Evolutionary conservation across 2,113 vertebrate genomes (phyloP).

Genomic region (Notothenia rossii): DNA sequence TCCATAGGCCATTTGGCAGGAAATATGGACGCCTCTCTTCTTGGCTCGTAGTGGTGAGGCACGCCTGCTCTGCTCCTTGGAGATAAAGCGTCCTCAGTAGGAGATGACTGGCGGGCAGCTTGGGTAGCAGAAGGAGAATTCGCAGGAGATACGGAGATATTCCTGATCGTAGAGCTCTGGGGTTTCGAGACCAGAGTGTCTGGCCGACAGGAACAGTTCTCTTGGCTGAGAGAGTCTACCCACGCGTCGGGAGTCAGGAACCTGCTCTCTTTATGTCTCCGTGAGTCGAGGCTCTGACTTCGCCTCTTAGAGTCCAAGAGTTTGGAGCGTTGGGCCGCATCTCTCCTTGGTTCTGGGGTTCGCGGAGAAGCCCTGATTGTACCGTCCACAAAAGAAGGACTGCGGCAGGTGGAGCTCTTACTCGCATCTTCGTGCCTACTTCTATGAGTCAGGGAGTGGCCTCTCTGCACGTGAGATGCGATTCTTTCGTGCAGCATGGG

Average conservation of each 20-base stretch:
- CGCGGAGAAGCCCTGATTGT: slow-evolving; percentile 15
- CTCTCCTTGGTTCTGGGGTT: slow-evolving; percentile 39
- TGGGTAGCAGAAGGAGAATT: slow-evolving; percentile 23
- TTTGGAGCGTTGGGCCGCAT: slow-evolving; percentile 40
- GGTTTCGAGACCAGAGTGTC: slow-evolving; percentile 34
- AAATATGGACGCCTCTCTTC: slow-evolving; percentile 19
- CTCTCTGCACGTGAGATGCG: slow-evolving; percentile 62
- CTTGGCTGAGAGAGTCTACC: slow-evolving; percentile 80
- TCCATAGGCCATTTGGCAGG: slow-evolving; percentile 42
- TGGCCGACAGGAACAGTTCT: slow-evolving; percentile 58
- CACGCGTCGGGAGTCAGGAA: slow-evolving; percentile 82
- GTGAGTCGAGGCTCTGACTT: slow-evolving; percentile 74
- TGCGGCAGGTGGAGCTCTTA: slow-evolving; percentile 43
- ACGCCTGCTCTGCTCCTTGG: slow-evolving; percentile 14
- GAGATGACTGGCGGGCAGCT: slow-evolving; percentile 14
- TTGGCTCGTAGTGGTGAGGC: slow-evolving; percentile 26
- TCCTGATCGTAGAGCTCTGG: slow-evolving; percentile 10
- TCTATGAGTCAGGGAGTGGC: slow-evolving; percentile 30
- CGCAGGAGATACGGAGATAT: slow-evolving; percentile 34
- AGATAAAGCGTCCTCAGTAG: slow-evolving; percentile 16
- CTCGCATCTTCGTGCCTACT: slow-evolving; percentile 18
- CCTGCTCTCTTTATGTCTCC: slow-evolving; percentile 41
- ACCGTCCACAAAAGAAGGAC: slow-evolving; percentile 24
- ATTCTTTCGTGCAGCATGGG: slow-evolving; percentile 67
- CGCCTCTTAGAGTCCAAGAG: slow-evolving; percentile 56